phyloP scores from a whole-genome alignment of 2,888 invertebrate genomes.

The Drosophila kanekoi region DNA sequence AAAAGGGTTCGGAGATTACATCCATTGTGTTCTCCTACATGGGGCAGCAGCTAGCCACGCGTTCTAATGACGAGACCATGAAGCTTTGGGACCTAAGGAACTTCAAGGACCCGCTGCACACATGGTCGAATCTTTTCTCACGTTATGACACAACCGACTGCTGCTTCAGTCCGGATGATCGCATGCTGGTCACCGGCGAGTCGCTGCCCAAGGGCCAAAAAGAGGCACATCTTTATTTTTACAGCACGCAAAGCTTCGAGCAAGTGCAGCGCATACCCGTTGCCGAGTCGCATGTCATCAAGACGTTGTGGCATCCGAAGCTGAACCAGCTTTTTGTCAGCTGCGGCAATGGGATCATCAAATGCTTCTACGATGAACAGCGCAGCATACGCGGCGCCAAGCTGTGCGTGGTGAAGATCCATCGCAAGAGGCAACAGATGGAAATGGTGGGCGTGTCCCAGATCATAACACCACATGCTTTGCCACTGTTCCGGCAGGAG shows the following conservation, averaged over 20 bases:
- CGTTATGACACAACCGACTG: constrained; percentile 94
- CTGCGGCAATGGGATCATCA: constrained; percentile 95
- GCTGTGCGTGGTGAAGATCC: constrained; percentile 93
- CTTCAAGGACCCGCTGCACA: constrained; percentile 91
- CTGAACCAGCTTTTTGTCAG: constrained; percentile 98
- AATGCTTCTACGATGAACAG: constrained; percentile 95
- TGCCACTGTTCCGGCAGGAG: constrained; percentile 97
- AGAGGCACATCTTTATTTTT: constrained; percentile 91
- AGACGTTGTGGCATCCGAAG: constrained; percentile 97
- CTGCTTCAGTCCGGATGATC: constrained; percentile 94
- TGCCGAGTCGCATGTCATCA: constrained; percentile 93
- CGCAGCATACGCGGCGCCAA: constrained; percentile 96
- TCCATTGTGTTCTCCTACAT: constrained; percentile 95
- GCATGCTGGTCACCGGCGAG: constrained; percentile 94
- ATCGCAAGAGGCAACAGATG: constrained; percentile 91
- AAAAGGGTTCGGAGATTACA: constrained; percentile 91
- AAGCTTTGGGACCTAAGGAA: constrained; percentile 97
- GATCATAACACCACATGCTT: constrained; percentile 97
- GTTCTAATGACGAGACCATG: constrained; percentile 96
- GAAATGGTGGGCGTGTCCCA: constrained; percentile 96
- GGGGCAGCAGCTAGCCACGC: constrained; percentile 89
- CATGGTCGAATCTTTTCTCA: constrained; percentile 90
- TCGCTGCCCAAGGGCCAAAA: constrained; percentile 90
- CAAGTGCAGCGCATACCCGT: constrained; percentile 91
- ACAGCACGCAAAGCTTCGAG: constrained; percentile 91